Evolutionary conservation across 1,140 invertebrate species (phyloP), one percentile per base, ranked within the genome.

Genomic region (Cepaea nemoralis): DNA sequence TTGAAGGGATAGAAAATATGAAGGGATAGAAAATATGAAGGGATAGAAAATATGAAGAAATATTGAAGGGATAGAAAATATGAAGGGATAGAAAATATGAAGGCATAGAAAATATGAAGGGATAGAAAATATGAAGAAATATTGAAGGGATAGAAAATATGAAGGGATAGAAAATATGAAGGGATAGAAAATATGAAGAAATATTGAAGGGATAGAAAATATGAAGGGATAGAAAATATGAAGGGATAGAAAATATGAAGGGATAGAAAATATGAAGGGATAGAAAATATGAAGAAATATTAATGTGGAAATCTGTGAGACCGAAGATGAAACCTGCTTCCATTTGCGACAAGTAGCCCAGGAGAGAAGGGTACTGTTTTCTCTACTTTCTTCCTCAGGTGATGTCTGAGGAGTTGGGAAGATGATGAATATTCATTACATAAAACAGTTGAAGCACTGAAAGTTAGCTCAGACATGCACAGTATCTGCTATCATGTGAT

Each of bases 331-430:
- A 74, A 73, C 70, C 70, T 74, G 70, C 63, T 48, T 73, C 70
- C 80, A 74, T 74, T 37, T 74, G 10, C 80, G 48, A 75, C 80
- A 81, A n/a, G 45, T 31, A n/a, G 80, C 50, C 80, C 80, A 74
- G 14, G 80, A n/a, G 19, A 81, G 48, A 55, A 81, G 71, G 3
- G 70, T 40, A 8, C 40, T n/a, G 37, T 31, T 59, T 10, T 74
- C 80, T 33, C 37, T 59, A 24, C 59, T 31, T 33, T 8, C 59
- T 2, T 63, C 70, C 40, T 39, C 70, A 67, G 24, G 16, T 37
- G 37, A 35, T 33, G 69, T 50, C 45, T 80, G 78, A 45, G 35
- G 37, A 42, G 2, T 40, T 24, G 2, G 37, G 22, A 45, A 71
- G 69, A 39, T 39, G 69, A 33, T 6, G 35, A 12, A 33, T 14